phyloP scores from a whole-genome alignment of 35 echinoderm and acorn worm species.

The Holothuria glaberrima region DNA sequence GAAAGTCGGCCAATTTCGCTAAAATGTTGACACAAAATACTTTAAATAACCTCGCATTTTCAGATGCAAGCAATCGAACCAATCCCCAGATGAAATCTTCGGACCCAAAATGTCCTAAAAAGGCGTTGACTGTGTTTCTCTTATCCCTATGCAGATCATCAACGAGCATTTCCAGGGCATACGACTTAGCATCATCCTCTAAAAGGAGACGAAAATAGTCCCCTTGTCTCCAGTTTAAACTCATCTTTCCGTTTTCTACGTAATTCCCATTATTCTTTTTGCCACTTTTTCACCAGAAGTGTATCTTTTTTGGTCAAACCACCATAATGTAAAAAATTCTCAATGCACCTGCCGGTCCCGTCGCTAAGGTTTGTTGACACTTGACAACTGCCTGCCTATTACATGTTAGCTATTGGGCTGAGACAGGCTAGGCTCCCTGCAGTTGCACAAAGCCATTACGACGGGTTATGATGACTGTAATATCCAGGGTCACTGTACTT shows the following conservation, averaged over 20 bases:
- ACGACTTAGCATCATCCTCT: conserved; percentile 54
- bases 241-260: not conserved
- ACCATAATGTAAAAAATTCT: conserved; percentile 69
- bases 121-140: conserved; percentile 79
- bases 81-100: conserved; percentile 95
- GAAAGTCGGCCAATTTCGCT: too few species aligned
- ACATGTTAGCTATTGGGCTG: too few species aligned
- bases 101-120: conserved; percentile 84
- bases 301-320: not conserved
- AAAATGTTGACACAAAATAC: too few species aligned
- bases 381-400: too few species aligned
- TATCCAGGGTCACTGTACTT: too few species aligned
- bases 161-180: conserved; percentile 86
- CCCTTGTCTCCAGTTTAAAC: too few species aligned
- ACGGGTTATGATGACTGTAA: too few species aligned
- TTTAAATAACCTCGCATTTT: conserved; percentile 84
- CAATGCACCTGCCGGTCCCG: too few species aligned
- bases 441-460: too few species aligned
- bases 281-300: not conserved
- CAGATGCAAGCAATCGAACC: conserved; percentile 71
- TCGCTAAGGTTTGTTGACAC: too few species aligned
- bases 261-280: not conserved
- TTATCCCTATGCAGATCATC: conserved; percentile 97
- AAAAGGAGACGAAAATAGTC: conserved; percentile 65
- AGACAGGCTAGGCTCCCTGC: too few species aligned